Evolutionary conservation across 2,888 invertebrate genomes (phyloP).

Genomic region (Spatulosminthurus flaviceps): DNA sequence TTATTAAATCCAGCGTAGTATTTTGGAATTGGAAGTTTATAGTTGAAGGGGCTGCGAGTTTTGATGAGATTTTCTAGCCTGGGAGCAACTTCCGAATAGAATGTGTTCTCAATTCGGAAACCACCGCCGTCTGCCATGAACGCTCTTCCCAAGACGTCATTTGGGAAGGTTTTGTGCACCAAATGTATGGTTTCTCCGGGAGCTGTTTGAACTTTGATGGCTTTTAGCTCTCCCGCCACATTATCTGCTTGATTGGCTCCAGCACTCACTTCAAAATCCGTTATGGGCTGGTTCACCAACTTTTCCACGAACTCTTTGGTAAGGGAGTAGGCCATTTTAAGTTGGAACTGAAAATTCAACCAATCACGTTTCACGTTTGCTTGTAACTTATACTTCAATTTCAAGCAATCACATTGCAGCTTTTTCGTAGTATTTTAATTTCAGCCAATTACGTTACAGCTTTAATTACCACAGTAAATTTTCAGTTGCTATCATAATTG

Average conservation of each 20-base stretch:
- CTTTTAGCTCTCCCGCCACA: conserved; percentile 43
- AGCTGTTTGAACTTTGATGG: conserved; percentile 32
- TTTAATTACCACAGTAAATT: too few species aligned
- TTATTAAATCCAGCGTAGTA: conserved; percentile 41
- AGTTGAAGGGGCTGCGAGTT: background rate
- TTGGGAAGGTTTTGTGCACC: conserved; percentile 41
- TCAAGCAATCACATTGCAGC: too few species aligned
- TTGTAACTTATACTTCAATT: too few species aligned
- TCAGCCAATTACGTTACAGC: too few species aligned
- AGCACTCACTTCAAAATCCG: conserved; percentile 35
- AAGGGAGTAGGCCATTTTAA: conserved; percentile 32
- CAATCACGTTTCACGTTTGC: too few species aligned
- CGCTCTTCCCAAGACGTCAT: background rate
- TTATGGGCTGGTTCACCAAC: conserved; percentile 43
- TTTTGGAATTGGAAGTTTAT: conserved; percentile 29
- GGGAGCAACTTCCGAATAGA: conserved; percentile 34
- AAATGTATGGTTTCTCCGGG: conserved; percentile 26
- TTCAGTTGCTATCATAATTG: too few species aligned
- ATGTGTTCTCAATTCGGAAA: conserved; percentile 35
- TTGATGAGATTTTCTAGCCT: conserved; percentile 2
- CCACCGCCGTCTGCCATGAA: conserved; percentile 10
- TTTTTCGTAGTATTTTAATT: too few species aligned
- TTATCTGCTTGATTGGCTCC: conserved; percentile 45
- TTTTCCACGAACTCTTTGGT: conserved; percentile 47
- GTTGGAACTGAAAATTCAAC: background rate